Base-by-base conservation (phyloP, 2,113 vertebrate species). In the Melanerpes aurifrons region DNA sequence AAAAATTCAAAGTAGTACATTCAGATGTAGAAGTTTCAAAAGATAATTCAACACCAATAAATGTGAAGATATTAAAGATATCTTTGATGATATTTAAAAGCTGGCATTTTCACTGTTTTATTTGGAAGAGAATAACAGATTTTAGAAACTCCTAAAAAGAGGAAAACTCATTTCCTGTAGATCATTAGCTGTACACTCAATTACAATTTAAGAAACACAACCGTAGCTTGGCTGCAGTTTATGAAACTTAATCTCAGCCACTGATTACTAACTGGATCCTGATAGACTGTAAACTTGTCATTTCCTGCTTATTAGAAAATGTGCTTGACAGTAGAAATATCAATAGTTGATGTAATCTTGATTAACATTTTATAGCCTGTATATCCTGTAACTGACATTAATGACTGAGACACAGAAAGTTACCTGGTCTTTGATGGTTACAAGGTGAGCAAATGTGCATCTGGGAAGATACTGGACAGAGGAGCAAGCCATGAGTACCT, bases 281-380 rank as follows among this genome's bases (percentile, higher is more conserved):
- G 31, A 86, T 19, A 53, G 31, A 82, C 9, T 69, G 24, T 28
- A 80, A 81, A 86, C 58, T 68, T 61, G 20, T 74, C 1, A 78
- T 81, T 92, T 96, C 80, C 88, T 92, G 48, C 48, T 67, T 86
- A 29, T 88, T 72, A 81, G 37, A 57, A 84, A 22, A 21, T 48
- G 29, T 57, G 20, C 54, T 78, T 48, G 15, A 43, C 25, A 75
- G 7, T 5, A 87, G 35, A 26, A 20, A 20, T 3, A 6, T 10
- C 20, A 76, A 61, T 91, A 73, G 94, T 87, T 82, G 87, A 78
- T 37, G 26, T 64, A 47, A 63, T 7, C 9, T 17, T 89, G 26
- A 87, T 40, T 83, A 81, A 64, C 12, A 61, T 59, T 80, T 95
- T 68, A 48, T 35, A 63, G 15, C 32, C 31, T 81, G 10, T 78